Conservation (phyloP, 37 sponge, comb jelly and placozoan genomes). For the Tethya wilhelma region DNA sequence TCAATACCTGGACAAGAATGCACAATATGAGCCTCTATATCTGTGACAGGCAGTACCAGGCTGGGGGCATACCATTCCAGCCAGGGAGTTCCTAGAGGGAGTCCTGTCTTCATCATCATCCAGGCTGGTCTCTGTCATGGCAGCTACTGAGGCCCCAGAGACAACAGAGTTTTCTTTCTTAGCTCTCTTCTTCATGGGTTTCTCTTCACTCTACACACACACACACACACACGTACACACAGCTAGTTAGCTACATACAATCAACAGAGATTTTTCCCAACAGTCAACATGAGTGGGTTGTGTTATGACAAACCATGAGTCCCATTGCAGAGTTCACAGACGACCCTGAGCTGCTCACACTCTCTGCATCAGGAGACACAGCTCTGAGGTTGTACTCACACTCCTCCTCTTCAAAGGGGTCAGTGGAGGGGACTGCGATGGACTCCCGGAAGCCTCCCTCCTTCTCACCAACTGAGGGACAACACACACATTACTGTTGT, state of each 20-base stretch:
- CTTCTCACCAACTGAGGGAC: too few relatives aligned
- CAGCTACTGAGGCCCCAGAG: neutral
- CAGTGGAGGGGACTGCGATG: neutral
- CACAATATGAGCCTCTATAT: neutral
- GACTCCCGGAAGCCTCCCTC: neutral
- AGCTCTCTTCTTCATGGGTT: too few relatives aligned
- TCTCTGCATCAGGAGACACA: neutral
- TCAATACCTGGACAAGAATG: conserved; percentile 46
- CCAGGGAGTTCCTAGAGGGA: neutral
- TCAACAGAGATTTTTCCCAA: neutral
- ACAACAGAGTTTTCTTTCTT: too few relatives aligned
- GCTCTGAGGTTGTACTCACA: neutral
- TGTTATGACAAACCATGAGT: too few relatives aligned
- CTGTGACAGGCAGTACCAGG: neutral
- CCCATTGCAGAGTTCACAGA: too few relatives aligned
- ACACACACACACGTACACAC: neutral
- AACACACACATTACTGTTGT: too few relatives aligned
- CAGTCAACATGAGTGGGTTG: too few relatives aligned
- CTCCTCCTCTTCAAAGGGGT: conserved; percentile 9
- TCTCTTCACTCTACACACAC: too few relatives aligned
- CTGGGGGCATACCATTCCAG: conserved; percentile 13
- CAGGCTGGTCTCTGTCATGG: neutral
- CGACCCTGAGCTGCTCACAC: neutral
- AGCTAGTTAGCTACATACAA: neutral
- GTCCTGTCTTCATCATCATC: neutral